A percentile compares a stretch with the other conserved stretches of the same genome.
These are phyloP conservation scores for Heloderma charlesbogerti DNA, from an alignment of 2,113 vertebrate genomes.

Conservation along the genomic window DNA sequence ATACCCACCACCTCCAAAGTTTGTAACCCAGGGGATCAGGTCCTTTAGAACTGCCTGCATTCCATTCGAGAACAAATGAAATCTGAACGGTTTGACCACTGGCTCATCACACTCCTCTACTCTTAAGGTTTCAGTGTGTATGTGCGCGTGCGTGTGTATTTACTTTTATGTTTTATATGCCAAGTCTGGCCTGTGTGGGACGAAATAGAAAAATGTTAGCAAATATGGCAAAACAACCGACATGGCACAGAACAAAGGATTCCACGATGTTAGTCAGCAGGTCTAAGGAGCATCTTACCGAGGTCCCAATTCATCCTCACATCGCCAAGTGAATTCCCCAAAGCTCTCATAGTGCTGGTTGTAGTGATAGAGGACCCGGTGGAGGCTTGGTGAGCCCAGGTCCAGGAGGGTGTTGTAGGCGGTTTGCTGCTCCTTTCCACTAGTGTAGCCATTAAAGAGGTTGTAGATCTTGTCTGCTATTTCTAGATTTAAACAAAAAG, in stretches of 20 bases:
- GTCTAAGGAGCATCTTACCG: conserved; percentile 79
- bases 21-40: too few relatives aligned
- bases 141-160: background rate
- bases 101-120: background rate
- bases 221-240: background rate
- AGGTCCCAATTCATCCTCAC: conserved; percentile 96
- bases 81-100: background rate
- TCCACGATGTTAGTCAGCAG: background rate
- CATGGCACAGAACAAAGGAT: background rate
- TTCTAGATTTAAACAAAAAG: conserved; percentile 77
- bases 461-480: conserved; percentile 99
- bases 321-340: conserved; percentile 98
- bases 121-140: background rate
- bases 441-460: conserved; percentile 98
- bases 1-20: background rate
- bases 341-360: conserved; percentile 98
- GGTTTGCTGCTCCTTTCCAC: conserved; percentile 97
- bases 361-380: conserved; percentile 96
- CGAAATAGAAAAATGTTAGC: background rate
- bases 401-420: conserved; percentile 98
- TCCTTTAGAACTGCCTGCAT: background rate
- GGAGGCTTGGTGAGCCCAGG: conserved; percentile 91
- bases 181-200: too few relatives aligned
- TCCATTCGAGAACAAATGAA: background rate
- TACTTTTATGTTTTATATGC: background rate